Base-by-base conservation (phyloP, 2,797 vertebrate species). In the Pempheris klunzingeri region DNA sequence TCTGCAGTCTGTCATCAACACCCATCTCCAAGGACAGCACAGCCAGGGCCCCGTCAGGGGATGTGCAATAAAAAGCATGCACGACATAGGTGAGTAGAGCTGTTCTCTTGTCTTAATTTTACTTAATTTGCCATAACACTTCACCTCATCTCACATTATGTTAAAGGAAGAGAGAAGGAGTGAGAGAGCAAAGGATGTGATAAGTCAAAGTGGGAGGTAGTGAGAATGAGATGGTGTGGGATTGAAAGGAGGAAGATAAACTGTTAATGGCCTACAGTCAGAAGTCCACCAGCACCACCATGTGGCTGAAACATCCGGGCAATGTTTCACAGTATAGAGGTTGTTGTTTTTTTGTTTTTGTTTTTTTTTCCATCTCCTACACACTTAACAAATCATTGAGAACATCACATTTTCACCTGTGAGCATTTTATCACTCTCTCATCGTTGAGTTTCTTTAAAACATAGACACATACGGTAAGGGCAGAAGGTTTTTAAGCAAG, bases 61-160 rank as follows among this genome's bases (percentile, higher is more conserved):
- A 85, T 81, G 71, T 86, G 91, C 92, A 85, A 84, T 93, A 92
- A 94, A 90, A 86, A 93, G 91, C 91, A 87, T 67, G 68, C 88
- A 90, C 71, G 83, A 92, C 91, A 94, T 92, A 94, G 92, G 93
- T 95, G 94, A 96, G 95, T 91, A 87, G 93, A 95, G 93, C 90
- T 92, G 90, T 93, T 85, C 44, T 92, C 92, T 80, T 93, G 82
- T 93, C 90, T 95, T 94, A 94, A 95, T 96, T 96, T 96, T 92
- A 93, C 93, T 95, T 96, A 95, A 96, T 93, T 95, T 86, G 32
- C 85, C 60, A 8, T 92, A 94, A 93, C 92, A 92, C 88, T 90
- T 93, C 89, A 92, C 88, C 92, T 92, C 90, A 90, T 92, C 92
- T 92, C 86, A 81, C 84, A 93, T 94, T 91, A 93, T 90, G 90